Evolutionary conservation across 2,888 invertebrate genomes (phyloP).

Genomic region (Nesidiocoris tenuis): DNA sequence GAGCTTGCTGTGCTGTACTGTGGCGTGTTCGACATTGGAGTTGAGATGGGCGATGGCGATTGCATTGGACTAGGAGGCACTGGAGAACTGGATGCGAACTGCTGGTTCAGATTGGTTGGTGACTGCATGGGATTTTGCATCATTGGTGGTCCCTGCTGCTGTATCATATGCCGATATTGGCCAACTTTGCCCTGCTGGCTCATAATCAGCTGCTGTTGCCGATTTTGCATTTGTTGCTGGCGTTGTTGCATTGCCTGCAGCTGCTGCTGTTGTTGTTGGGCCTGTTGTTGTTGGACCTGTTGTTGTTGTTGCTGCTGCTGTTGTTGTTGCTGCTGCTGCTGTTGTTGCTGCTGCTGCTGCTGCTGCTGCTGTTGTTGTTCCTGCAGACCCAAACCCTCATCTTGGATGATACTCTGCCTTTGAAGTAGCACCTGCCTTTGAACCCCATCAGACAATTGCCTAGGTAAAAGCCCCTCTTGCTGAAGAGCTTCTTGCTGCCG

Average conservation of each 20-base stretch:
- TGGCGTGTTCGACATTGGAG: slow-evolving; percentile 49
- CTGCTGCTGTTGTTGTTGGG: slow-evolving; percentile 41
- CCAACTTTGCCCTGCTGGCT: slow-evolving; percentile 45
- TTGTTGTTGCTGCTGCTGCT: slow-evolving; percentile 56
- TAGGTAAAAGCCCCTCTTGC: slow-evolving; percentile 56
- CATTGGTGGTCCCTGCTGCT: slow-evolving; percentile 26
- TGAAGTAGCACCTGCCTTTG: slow-evolving; percentile 55
- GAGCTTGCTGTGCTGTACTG: slow-evolving; percentile 59
- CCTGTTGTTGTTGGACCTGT: slow-evolving; percentile 53
- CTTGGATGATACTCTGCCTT: slow-evolving; percentile 55
- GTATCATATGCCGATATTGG: slow-evolving; percentile 43
- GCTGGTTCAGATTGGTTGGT: slow-evolving; percentile 52
- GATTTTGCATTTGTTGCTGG: slow-evolving; percentile 55
- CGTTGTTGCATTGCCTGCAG: slow-evolving; percentile 49
- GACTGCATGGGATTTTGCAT: slow-evolving; percentile 55
- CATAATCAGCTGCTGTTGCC: slow-evolving; percentile 46
- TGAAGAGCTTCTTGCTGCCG: slow-evolving; percentile 48
- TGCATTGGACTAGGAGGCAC: slow-evolving; percentile 50
- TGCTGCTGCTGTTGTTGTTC: slow-evolving; percentile 53
- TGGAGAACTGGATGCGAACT: slow-evolving; percentile 54
- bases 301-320: slow-evolving; percentile 44
- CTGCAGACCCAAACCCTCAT: slow-evolving; percentile 1
- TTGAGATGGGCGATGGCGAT: slow-evolving; percentile 43
- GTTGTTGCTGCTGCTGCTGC: slow-evolving; percentile 45
- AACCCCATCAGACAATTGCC: slow-evolving; percentile 54